phyloP scores from a whole-genome alignment of 2,888 invertebrate species.

The Bugula neritina region DNA sequence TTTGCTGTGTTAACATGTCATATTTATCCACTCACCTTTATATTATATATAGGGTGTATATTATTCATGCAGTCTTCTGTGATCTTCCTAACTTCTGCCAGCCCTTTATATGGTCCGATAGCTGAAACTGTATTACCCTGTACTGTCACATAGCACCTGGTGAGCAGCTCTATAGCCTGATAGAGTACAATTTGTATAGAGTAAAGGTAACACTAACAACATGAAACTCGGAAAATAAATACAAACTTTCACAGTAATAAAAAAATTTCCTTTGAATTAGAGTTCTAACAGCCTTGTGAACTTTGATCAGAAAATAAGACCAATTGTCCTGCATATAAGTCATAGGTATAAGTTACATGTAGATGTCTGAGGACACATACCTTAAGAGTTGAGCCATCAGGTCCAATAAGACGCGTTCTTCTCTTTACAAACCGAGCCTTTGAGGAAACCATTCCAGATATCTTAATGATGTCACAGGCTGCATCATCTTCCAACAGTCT shows the following conservation, averaged over 20 bases:
- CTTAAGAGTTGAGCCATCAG: constrained; percentile 94
- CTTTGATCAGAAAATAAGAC: no score
- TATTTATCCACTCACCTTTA: constrained; percentile 60
- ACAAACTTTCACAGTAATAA: no score
- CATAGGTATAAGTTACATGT: no score
- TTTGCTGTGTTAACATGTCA: no score
- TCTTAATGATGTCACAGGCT: constrained; percentile 92
- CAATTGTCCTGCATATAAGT: no score
- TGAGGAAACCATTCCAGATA: constrained; percentile 80
- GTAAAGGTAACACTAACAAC: no score
- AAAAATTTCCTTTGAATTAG: no score
- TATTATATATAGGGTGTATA: constrained; percentile 96
- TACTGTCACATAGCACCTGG: constrained; percentile 90
- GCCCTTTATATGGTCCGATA: constrained; percentile 88
- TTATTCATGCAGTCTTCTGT: constrained; percentile 97
- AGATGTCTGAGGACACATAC: no score
- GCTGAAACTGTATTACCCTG: constrained; percentile 96
- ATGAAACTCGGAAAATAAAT: no score
- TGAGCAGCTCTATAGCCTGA: constrained; percentile 80
- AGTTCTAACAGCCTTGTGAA: no score
- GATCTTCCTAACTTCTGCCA: constrained; percentile 66
- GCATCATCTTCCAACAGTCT: constrained; percentile 71
- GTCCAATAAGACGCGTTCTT: constrained; percentile 87
- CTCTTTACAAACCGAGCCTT: constrained; percentile 87
- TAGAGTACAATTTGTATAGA: no score